Evolutionary conservation across 2,797 vertebrate species (phyloP).

Genomic region (Acrocephalus scirpaceus): DNA sequence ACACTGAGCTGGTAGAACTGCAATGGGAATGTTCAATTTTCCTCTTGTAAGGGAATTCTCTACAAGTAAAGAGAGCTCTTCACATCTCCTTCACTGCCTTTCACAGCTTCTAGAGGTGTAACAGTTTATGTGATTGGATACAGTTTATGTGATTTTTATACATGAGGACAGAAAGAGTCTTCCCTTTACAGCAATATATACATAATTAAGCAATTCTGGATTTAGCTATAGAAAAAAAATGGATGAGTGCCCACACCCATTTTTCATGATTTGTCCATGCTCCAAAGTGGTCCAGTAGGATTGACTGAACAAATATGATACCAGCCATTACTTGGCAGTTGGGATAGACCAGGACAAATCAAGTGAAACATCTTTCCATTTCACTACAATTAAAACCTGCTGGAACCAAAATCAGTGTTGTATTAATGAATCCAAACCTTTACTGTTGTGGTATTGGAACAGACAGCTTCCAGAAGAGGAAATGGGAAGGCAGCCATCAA

Average conservation of each 20-base stretch:
- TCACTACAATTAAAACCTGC: constrained; percentile 16
- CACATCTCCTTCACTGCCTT: background rate
- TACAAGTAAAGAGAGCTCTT: background rate
- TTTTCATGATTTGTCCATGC: background rate
- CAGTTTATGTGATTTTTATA: no score
- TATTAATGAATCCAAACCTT: constrained; percentile 14
- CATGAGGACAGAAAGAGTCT: constrained; percentile 30
- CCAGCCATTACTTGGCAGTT: background rate
- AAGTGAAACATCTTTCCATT: background rate
- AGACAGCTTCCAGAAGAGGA: constrained; percentile 37
- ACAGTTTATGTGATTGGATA: background rate
- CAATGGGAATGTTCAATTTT: fast-evolving
- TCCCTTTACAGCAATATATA: constrained; percentile 15
- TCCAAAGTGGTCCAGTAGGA: background rate
- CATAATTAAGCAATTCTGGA: constrained; percentile 21
- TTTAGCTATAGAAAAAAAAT: background rate
- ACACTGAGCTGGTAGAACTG: background rate
- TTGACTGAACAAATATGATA: background rate
- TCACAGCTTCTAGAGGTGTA: background rate
- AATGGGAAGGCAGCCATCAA: constrained; percentile 47
- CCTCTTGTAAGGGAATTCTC: background rate
- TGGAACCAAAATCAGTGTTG: background rate
- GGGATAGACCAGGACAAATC: constrained; percentile 13
- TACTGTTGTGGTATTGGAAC: constrained; percentile 42
- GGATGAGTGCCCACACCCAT: background rate